Base-by-base conservation (phyloP, 2,113 vertebrate species). In the Erinaceus europaeus region DNA sequence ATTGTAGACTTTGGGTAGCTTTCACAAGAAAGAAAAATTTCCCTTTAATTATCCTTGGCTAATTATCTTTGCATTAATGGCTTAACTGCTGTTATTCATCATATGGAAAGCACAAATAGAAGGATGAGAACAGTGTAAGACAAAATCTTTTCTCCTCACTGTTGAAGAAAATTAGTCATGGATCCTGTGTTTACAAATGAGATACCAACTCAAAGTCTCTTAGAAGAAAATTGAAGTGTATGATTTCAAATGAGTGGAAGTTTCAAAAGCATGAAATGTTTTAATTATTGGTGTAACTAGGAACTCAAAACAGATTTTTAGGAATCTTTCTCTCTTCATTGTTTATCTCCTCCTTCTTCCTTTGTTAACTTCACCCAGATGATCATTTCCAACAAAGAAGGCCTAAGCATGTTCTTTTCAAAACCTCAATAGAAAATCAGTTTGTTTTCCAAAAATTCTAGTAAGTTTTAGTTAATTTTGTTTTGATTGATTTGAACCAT, bases 61-160 rank as follows among this genome's bases (percentile, higher is more conserved):
- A 93, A 95, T 95, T 94, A 89, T 93, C 40, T 92, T 78, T 89
- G 55, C 78, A 83, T 64, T 87, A 90, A 88, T 91, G 78, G 14
- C 65, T 32, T 89, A 59, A 67, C 57, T 92, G 82, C 27, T 57
- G 57, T 84, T 89, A 93, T 95, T 89, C 82, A 93, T 91, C 50
- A 68, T 73, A 71, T 25, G 48, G 42, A 34, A 86, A 86, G 38
- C 59, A 84, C 72, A 94, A 89, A 61, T 59, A 78, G 85, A 94
- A 9, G 8, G 1, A 32, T 55, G 13, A 78, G 71, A 74, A 79
- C 5, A n/a, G 34, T 52, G 48, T 25, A 36, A 78, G 74, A 61
- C 48, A 79, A 84, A 42, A 10, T 65, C 74, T 92, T 90, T 88
- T 61, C 10, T 59, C 42, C 13, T 18, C 20, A 79, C 48, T 46